Percentiles rank a stretch among this genome's conserved stretches.
phyloP scores from a whole-genome alignment of 2,797 vertebrate species.

The Enteromius unitaeniatus region DNA sequence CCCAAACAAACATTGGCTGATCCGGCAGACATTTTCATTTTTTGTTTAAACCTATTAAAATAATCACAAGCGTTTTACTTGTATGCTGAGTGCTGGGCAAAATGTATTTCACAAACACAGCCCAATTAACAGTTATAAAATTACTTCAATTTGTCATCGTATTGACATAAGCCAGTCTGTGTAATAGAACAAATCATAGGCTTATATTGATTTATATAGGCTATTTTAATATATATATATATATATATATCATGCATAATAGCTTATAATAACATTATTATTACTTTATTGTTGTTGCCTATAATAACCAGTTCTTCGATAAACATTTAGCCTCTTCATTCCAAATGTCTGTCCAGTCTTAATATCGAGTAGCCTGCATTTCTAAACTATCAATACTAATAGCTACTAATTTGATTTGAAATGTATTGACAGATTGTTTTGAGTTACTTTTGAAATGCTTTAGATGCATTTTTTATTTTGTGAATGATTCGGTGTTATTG shows the following conservation, averaged over 20 bases:
- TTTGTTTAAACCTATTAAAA: neutral
- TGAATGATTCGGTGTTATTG: neutral
- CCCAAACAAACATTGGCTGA: slow-evolving; percentile 77
- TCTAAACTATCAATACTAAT: neutral
- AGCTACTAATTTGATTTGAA: neutral
- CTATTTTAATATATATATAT: neutral
- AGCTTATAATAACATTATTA: neutral
- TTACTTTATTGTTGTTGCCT: neutral
- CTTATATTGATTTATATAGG: neutral
- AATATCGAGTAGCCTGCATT: neutral
- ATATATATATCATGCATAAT: neutral
- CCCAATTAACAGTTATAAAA: neutral
- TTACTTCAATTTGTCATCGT: neutral
- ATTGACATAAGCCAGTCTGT: neutral
- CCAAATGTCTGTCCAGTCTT: neutral
- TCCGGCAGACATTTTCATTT: neutral
- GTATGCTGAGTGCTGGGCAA: neutral
- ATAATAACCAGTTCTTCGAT: neutral
- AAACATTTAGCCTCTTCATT: neutral
- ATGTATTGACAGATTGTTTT: neutral
- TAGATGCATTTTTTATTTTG: too few relatives aligned
- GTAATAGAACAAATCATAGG: neutral
- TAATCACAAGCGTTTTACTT: neutral
- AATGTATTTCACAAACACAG: neutral
- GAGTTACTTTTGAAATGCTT: neutral